Conservation (phyloP, 2,888 invertebrate species). For the Drosophila nr. perissopoda region DNA sequence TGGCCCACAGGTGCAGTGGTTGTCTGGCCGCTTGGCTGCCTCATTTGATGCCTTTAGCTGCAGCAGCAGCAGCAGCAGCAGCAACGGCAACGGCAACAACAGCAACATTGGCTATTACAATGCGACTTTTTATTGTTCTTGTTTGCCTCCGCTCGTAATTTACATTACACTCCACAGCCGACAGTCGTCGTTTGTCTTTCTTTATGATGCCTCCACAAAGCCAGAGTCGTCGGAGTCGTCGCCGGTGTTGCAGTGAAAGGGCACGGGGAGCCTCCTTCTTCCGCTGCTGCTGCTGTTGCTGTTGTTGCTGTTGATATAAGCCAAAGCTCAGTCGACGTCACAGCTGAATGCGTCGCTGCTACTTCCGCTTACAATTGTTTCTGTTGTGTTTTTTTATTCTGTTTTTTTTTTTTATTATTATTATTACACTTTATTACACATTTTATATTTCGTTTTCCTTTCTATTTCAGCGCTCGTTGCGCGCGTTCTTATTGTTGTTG, state of each 20-base stretch:
- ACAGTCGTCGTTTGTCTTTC: conserved; percentile 70
- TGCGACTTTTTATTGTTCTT: conserved; percentile 70
- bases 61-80: conserved; percentile 32
- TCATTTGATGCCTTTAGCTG: conserved; percentile 55
- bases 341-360: conserved; percentile 75
- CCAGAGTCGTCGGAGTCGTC: conserved; percentile 18
- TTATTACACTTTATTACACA: conserved; percentile 71
- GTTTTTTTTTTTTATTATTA: conserved; percentile 24
- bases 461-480: conserved; percentile 39
- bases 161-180: conserved; percentile 68
- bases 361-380: conserved; percentile 72
- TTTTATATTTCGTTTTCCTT: conserved; percentile 66
- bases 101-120: conserved; percentile 56
- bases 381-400: background rate
- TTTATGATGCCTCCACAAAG: conserved; percentile 58
- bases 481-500: conserved; percentile 20
- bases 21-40: conserved; percentile 52
- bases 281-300: conserved; percentile 28
- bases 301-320: conserved; percentile 53
- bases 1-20: conserved; percentile 66
- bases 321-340: conserved; percentile 69
- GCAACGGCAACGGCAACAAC: conserved; percentile 8
- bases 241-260: conserved; percentile 1
- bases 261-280: conserved; percentile 29
- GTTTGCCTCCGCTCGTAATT: conserved; percentile 67